These are phyloP conservation scores for Sitta carolinensis DNA, from an alignment of 2,797 vertebrate genomes.

Conservation along the genomic window DNA sequence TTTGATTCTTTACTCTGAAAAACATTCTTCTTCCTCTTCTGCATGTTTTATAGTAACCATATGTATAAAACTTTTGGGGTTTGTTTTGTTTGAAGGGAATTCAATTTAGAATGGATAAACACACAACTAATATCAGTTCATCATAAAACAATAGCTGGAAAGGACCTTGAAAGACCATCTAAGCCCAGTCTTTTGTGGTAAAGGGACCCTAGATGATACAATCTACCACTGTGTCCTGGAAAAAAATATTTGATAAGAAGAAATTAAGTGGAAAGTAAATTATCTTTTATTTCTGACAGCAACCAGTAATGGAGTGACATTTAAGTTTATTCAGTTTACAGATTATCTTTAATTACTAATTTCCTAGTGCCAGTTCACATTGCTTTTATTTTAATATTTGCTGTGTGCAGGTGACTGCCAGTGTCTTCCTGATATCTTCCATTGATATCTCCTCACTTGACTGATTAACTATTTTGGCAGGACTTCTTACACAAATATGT, in stretches of 20 bases:
- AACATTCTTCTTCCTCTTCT: not conserved
- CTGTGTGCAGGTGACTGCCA: not conserved
- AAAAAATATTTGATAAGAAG: not conserved
- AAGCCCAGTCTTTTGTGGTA: not conserved
- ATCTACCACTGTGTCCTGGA: not conserved
- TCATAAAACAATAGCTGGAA: not conserved
- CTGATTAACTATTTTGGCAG: not conserved
- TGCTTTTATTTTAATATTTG: not conserved
- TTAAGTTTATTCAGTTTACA: not conserved
- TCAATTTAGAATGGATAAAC: not conserved
- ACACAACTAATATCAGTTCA: not conserved
- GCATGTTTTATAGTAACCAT: not conserved
- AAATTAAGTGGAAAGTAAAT: not conserved
- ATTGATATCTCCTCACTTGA: not conserved
- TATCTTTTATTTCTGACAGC: not conserved
- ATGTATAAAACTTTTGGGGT: fast-evolving
- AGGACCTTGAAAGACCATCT: not conserved
- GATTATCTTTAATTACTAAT: not conserved
- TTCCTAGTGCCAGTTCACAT: not conserved
- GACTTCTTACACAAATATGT: not conserved
- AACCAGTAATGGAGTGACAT: not conserved
- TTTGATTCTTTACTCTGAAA: not conserved
- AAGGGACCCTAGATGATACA: not conserved
- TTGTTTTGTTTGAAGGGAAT: not conserved
- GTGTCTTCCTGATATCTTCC: not conserved